Base-by-base conservation (phyloP, 1,140 invertebrate genomes). In the Hyles vespertilio region DNA sequence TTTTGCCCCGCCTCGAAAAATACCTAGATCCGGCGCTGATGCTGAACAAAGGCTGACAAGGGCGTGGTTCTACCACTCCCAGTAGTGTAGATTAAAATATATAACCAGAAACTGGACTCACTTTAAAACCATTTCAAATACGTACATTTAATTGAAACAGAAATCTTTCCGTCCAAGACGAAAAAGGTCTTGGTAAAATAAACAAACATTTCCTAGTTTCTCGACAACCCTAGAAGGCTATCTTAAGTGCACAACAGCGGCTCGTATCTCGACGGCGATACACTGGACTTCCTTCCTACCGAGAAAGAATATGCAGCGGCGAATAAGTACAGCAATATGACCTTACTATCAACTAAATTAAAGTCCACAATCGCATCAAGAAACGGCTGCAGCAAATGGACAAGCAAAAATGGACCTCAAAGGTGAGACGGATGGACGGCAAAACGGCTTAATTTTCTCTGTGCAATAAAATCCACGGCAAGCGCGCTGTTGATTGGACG, bases 361-460 rank as follows among this genome's bases (percentile, higher is more conserved):
- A 34, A 63, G 65, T 59, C 43, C 34, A 65, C 59, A 67, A 58
- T 67, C 44, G 56, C 59, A 48, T 59, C n/a, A 22, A 48, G 0
- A 11, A 12, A 22, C 3, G 11, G 6, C 47, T 10, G 11, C 9
- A 48, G 22, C 47, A 22, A 48, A 40, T 40, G 36, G 47, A 65
- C 61, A 72, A 58, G 69, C 61, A 64, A 76, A 71, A 77, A 69
- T 69, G 59, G 57, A 56, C 64, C 59, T 66, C 64, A 65, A 66
- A 73, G 65, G 62, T 61, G 57, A 46, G 63, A 65, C 56, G 54
- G 58, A 63, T 59, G 52, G 64, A 65, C 57, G 62, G 74, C 48
- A 67, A 74, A 66, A 48, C 54, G 63, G 67, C 65, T 72, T 75
- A 77, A 75, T 77, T 77, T 79, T 70, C 74, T 70, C 69, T 77